Base-by-base conservation (phyloP, 2,113 vertebrate genomes). In the Dolichallabes microphthalmus region DNA sequence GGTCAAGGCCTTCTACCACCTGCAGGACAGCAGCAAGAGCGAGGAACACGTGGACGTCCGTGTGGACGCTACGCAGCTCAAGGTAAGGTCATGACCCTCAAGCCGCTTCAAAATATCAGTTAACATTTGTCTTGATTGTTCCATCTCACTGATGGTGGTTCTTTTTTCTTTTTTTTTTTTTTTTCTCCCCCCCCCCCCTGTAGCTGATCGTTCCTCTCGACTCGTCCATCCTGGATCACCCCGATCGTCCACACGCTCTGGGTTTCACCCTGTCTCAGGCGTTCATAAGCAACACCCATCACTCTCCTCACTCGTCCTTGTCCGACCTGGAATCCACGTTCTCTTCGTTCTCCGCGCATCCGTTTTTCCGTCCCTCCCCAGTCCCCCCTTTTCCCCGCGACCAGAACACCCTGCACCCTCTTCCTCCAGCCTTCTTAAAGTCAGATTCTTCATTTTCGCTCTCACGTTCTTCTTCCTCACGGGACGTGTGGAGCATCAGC, bases 1-100 rank as follows among this genome's bases (percentile, higher is more conserved):
- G 89, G 98, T 99, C 89, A 98, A 98, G 92, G 96, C 96, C 66
- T 98, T 98, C 90, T 98, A 98, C 91, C 96, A 97, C 86, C 90
- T 98, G 89, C 96, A 98, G 88, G 95, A 95, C 89, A 95, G 96
- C 0, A 94, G 93, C 89, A 96, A 95, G 87, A 92, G 75, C 0
- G 96, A 97, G 19, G 97, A 99, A 88, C 97, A 98, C 0, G 83
- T 98, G 61, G 96, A 99, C 85, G 89, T 98, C 9, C 94, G 97
- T 12, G 79, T 99, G 91, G 97, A 99, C 73, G 95, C 96, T 82
- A 92, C 95, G 84, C 93, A 92, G 27, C 93, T 99, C 25, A 98
- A 97, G 97, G 98, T 99, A 85, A 35, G 27, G 17, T 12, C 27
- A 17, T 8, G 50, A 55, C 64, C 17, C 64, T 32, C 30, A 2